Conservation (phyloP, 2,888 invertebrate species). For the Mantis religiosa region DNA sequence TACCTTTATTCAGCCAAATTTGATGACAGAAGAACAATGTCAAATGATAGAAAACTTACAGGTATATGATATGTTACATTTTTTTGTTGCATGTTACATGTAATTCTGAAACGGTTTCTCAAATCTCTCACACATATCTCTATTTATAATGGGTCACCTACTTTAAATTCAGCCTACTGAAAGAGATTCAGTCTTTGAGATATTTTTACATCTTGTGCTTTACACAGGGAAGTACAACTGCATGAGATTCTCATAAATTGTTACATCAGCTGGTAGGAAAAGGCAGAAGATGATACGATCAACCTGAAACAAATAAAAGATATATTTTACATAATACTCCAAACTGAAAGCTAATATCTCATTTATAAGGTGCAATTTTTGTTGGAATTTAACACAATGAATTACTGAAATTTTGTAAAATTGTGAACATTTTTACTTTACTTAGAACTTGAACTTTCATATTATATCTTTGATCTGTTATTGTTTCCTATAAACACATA, state of each 20-base stretch:
- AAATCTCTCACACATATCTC: neutral
- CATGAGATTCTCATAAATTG: conserved; percentile 66
- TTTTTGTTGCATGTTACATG: neutral
- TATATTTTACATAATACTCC: too few species aligned
- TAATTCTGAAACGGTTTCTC: neutral
- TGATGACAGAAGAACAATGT: too few species aligned
- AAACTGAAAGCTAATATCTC: too few species aligned
- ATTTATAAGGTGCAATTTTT: too few species aligned
- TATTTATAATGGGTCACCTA: neutral
- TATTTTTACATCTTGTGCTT: neutral
- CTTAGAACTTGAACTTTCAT: too few species aligned
- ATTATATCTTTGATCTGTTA: too few species aligned
- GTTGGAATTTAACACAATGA: too few species aligned
- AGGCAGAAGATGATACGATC: conserved; percentile 77
- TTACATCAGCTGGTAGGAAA: conserved; percentile 66
- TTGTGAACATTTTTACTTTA: too few species aligned
- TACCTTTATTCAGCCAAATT: too few species aligned
- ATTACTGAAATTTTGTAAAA: too few species aligned
- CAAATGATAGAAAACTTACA: neutral
- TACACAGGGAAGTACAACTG: conserved; percentile 67
- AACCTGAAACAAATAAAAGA: conserved; percentile 46
- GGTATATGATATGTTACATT: neutral
- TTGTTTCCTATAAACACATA: too few species aligned
- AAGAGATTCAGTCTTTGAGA: neutral
- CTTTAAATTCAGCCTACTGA: neutral